Evolutionary conservation across 1,140 invertebrate species (phyloP).

Genomic region (Orchestia grillus): DNA sequence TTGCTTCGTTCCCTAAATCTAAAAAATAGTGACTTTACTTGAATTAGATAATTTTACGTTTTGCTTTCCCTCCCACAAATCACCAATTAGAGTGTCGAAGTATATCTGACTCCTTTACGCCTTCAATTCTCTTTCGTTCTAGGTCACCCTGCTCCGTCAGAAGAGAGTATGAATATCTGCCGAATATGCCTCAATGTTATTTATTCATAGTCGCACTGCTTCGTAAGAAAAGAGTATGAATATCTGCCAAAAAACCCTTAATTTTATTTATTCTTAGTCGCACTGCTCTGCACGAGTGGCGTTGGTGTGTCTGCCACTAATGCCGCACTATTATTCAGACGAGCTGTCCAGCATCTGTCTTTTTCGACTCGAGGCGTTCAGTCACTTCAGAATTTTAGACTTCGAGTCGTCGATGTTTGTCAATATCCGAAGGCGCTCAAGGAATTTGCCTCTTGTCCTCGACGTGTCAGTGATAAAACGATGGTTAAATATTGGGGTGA

Average conservation of each 20-base stretch:
- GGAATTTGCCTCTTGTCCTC: not conserved
- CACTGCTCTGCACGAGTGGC: not conserved
- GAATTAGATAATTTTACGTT: not conserved
- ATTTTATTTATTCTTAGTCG: not conserved
- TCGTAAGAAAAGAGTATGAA: too few species aligned
- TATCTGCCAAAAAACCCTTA: too few species aligned
- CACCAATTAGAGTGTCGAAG: not conserved
- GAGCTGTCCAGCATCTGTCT: not conserved
- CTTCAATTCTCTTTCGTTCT: too few species aligned
- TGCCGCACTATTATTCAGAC: not conserved
- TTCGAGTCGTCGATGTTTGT: not conserved
- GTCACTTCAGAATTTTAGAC: not conserved
- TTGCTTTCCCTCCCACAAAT: not conserved
- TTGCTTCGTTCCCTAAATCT: too few species aligned
- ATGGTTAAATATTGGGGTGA: not conserved
- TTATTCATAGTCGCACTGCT: too few species aligned
- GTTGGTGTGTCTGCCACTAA: not conserved
- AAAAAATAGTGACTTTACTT: too few species aligned
- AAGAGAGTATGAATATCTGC: too few species aligned
- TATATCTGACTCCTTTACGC: not conserved
- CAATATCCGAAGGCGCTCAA: not conserved
- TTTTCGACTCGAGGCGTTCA: not conserved
- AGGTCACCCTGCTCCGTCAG: too few species aligned
- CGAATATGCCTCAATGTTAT: too few species aligned
- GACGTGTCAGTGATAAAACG: not conserved